phyloP scores from a whole-genome alignment of 1,140 invertebrate genomes.

The Coelopa frigida region DNA sequence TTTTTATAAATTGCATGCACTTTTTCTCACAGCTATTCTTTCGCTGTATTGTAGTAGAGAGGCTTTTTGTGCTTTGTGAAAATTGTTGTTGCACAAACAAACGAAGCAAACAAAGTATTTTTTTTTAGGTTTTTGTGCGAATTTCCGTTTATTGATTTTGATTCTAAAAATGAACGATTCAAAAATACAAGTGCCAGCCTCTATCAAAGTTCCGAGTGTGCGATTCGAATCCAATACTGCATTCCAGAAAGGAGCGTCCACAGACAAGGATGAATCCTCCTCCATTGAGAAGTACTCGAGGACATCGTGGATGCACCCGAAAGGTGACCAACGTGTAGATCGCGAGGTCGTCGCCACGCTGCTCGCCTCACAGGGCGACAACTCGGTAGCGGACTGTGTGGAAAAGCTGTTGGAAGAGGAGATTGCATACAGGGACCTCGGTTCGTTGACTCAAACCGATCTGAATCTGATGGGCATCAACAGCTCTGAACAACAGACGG shows the following conservation, averaged over 20 bases:
- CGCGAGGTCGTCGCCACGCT: slow-evolving; percentile 11
- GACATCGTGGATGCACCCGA: slow-evolving; percentile 9
- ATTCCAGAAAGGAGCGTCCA: slow-evolving; percentile 8
- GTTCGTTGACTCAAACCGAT: slow-evolving; percentile 24
- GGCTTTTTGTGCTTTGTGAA: too few species aligned
- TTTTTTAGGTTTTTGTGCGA: too few species aligned
- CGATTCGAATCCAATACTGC: slow-evolving; percentile 12
- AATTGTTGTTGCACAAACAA: too few species aligned
- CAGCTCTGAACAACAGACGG: slow-evolving; percentile 13
- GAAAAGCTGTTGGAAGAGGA: slow-evolving; percentile 23
- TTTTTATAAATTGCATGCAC: too few species aligned
- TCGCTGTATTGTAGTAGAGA: too few species aligned
- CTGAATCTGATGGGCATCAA: slow-evolving; percentile 29
- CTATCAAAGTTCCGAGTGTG: slow-evolving; percentile 8
- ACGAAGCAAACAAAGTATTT: too few species aligned
- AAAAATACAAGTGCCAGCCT: neutral
- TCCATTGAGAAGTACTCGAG: slow-evolving; percentile 3
- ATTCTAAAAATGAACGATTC: slow-evolving; percentile 3
- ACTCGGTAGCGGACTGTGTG: slow-evolving; percentile 8
- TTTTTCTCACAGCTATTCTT: too few species aligned
- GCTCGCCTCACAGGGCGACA: slow-evolving; percentile 10
- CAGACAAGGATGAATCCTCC: slow-evolving; percentile 6
- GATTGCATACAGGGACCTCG: slow-evolving; percentile 27
- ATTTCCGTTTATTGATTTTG: too few species aligned
- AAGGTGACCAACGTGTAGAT: slow-evolving; percentile 4